Base-by-base conservation (phyloP, 2,888 invertebrate species). In the Hedya salicella region DNA sequence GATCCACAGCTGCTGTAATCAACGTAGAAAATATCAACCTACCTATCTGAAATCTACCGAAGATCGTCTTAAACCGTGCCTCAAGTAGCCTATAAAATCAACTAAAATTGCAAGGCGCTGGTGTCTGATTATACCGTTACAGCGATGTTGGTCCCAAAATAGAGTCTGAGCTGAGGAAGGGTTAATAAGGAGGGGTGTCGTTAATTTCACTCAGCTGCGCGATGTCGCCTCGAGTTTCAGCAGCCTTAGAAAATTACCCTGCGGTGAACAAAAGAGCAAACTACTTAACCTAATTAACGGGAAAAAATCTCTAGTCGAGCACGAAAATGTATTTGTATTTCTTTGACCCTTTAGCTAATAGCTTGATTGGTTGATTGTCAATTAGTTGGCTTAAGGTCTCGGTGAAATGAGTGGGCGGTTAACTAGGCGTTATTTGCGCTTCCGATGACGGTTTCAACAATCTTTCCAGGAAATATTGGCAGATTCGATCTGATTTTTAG, bases 241-340 rank as follows among this genome's bases (percentile, higher is more conserved):
- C 74, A 78, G 78, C 78, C 79, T 80, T 78, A 78, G 79, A 71
- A 79, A 83, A 83, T 82, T 82, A 84, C 80, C 76, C 79, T 80
- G 84, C 76, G 83, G 82, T 77, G 80, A 78, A 79, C 77, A 77
- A 78, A 77, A 76, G 78, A 83, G 78, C 80, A 77, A 85, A 87
- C 87, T 87, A 87, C 85, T 89, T 88, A 86, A 88, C 84, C 85
- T 86, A 86, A 88, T 89, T 87, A 88, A 80, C 74, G 71, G 75
- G 72, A 83, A 85, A 87, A 85, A 81, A 65, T 53, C 59, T 74
- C 74, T 78, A 73, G 70, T 66, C 69, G 70, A 49, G 56, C 17
- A 60, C 30, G 57, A 62, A 57, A 53, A 68, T 70, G 62, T 61
- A 66, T 63, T 65, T 69, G 66, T 57, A 54, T 66, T 61, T 65